Evolutionary conservation across 2,888 invertebrate species (phyloP), one percentile per base, ranked within the genome.

Genomic region (Leucoptera coffeella): DNA sequence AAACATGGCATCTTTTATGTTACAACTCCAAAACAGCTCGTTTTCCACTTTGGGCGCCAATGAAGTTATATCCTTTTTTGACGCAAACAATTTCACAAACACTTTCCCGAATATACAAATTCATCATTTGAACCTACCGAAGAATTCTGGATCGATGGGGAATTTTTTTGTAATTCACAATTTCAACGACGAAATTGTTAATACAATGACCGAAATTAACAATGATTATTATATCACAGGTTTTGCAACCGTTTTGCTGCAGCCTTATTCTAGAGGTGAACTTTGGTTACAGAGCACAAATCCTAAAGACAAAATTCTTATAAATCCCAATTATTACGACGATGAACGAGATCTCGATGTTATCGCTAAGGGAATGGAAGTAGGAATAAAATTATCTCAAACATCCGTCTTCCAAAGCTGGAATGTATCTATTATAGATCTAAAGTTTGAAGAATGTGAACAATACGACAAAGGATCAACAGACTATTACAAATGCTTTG

Each of bases 51-150:
- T 80, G 29, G 81, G 83, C 0, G 73, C 75, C 12, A 72, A 77
- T 29, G 84, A 84, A 49, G 77, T 69, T 0, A 74, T 80, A 62
- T 79, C 75, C 2, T 83, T 80, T 38, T 47, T 77, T 6, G 78
- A 75, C 34, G 78, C 82, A n/a, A n/a, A n/a, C n/a, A n/a, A n/a
- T n/a, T n/a, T n/a, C n/a, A n/a, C n/a, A n/a, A n/a, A n/a, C n/a
- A 1, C 76, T 73, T 51, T 78, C 73, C 37, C 73, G 72, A 27
- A 61, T 75, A 36, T 42, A 57, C n/a, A 43, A 45, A 15, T 49
- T 50, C 36, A 61, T 65, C 2, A 59, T 62, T 32, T 38, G 62
- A 3, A 49, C 64, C 34, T 41, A 47, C 25, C 51, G 50, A 37
- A 30, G 31, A 17, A 14, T 29, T 10, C 4, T 31, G 11, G 11